Conservation (phyloP, 2,797 vertebrate genomes). For the Pipistrellus kuhlii region DNA sequence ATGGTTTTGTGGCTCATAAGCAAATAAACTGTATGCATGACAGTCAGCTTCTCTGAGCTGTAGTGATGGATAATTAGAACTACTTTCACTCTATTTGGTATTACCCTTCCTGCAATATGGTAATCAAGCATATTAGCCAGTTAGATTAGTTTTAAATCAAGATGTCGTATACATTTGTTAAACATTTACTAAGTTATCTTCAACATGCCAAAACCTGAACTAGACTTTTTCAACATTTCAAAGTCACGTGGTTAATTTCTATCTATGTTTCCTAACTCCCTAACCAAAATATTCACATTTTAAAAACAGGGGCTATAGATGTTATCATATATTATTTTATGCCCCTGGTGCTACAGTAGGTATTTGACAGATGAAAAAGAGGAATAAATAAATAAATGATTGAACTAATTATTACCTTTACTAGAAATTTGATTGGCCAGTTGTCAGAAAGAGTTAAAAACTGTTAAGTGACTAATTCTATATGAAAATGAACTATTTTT, state of each 20-base stretch:
- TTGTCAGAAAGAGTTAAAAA: not conserved
- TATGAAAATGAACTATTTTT: slow-evolving; percentile 41
- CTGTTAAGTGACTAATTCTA: not conserved
- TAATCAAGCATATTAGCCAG: not conserved
- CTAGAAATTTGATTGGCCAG: slow-evolving; percentile 13
- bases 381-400: not conserved
- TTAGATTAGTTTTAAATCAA: slow-evolving; percentile 2
- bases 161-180: not conserved
- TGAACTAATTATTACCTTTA: slow-evolving; percentile 7
- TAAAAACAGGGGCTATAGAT: not conserved
- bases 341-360: not conserved
- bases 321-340: slow-evolving; percentile 9
- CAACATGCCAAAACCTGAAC: not conserved
- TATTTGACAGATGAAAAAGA: not conserved
- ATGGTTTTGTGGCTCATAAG: slow-evolving; percentile 44
- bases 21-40: not conserved
- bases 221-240: slow-evolving; percentile 48
- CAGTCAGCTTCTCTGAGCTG: not conserved
- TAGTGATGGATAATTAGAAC: not conserved
- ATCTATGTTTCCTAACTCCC: not conserved
- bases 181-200: not conserved
- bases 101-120: not conserved
- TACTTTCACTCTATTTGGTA: not conserved
- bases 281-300: not conserved
- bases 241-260: not conserved